A percentile compares a stretch with the other conserved stretches of the same genome.
Evolutionary conservation across 2,113 vertebrate species (phyloP).

Genomic region (Etheostoma spectabile): DNA sequence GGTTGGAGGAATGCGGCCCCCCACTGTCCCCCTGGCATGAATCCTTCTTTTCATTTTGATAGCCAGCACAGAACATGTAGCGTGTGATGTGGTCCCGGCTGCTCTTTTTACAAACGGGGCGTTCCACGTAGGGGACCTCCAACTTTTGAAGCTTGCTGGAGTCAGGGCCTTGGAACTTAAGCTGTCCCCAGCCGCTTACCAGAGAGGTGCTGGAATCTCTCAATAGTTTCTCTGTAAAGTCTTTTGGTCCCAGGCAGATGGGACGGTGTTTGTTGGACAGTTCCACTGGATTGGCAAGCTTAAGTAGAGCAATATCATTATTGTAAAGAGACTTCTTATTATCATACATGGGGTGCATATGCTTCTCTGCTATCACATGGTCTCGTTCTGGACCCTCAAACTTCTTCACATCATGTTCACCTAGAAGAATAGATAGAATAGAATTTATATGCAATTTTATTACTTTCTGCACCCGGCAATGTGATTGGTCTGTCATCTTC

Average conservation of each 20-base stretch:
- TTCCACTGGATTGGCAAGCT: conserved; percentile 81
- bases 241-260: conserved; percentile 89
- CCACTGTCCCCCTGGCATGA: conserved; percentile 95
- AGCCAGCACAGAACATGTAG: conserved; percentile 96
- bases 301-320: conserved; percentile 93
- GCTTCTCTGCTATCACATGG: conserved; percentile 76
- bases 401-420: conserved; percentile 84
- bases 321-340: conserved; percentile 77
- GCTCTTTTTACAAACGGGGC: conserved; percentile 86
- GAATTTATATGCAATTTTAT: background rate
- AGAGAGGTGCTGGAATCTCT: conserved; percentile 71
- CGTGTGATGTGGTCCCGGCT: conserved; percentile 82
- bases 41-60: conserved; percentile 76
- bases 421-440: conserved; percentile 71
- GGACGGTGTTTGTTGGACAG: conserved; percentile 86
- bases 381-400: conserved; percentile 84
- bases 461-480: background rate
- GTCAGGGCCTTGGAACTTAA: conserved; percentile 70
- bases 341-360: conserved; percentile 83
- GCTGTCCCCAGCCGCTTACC: conserved; percentile 92
- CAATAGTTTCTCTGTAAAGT: conserved; percentile 88
- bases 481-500: background rate
- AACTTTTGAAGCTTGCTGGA: conserved; percentile 85
- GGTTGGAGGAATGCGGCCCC: conserved; percentile 88
- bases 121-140: conserved; percentile 88